phyloP scores from a whole-genome alignment of 2,113 vertebrate species.

The Parus major region DNA sequence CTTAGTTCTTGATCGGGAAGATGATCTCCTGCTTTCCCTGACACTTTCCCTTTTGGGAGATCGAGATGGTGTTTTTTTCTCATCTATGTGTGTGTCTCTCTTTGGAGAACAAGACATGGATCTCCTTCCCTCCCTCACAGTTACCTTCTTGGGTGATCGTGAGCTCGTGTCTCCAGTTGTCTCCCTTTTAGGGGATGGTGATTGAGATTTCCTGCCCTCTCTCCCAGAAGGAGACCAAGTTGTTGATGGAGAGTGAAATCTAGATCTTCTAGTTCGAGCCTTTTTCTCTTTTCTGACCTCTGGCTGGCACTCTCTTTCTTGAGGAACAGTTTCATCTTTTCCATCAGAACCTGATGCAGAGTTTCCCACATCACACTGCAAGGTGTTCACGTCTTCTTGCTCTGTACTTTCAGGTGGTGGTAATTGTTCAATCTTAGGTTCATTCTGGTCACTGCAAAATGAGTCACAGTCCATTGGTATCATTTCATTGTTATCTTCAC shows the following conservation, averaged over 20 bases:
- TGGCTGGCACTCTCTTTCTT: slow-evolving; percentile 50
- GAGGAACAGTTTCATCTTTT: slow-evolving; percentile 51
- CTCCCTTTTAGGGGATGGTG: slow-evolving; percentile 79
- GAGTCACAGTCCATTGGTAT: slow-evolving; percentile 93
- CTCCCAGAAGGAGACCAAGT: slow-evolving; percentile 88
- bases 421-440: slow-evolving; percentile 63
- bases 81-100: slow-evolving; percentile 52
- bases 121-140: slow-evolving; percentile 47
- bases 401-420: slow-evolving; percentile 19
- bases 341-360: neutral
- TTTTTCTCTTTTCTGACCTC: slow-evolving; percentile 73
- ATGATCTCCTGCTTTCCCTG: slow-evolving; percentile 74
- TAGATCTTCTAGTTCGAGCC: slow-evolving; percentile 80
- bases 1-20: slow-evolving; percentile 61
- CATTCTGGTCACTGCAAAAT: slow-evolving; percentile 81
- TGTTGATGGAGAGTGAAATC: slow-evolving; percentile 93
- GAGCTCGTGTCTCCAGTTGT: slow-evolving; percentile 69
- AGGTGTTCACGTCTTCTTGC: slow-evolving; percentile 10
- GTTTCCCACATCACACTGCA: neutral
- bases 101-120: slow-evolving; percentile 73
- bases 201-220: slow-evolving; percentile 75
- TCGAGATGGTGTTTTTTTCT: slow-evolving; percentile 74
- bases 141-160: slow-evolving; percentile 72
- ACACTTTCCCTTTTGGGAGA: slow-evolving; percentile 83
- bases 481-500: slow-evolving; percentile 83